Evolutionary conservation across 2,888 invertebrate species (phyloP), one percentile per base, ranked within the genome.

Genomic region (Hemistola chrysoprasaria): DNA sequence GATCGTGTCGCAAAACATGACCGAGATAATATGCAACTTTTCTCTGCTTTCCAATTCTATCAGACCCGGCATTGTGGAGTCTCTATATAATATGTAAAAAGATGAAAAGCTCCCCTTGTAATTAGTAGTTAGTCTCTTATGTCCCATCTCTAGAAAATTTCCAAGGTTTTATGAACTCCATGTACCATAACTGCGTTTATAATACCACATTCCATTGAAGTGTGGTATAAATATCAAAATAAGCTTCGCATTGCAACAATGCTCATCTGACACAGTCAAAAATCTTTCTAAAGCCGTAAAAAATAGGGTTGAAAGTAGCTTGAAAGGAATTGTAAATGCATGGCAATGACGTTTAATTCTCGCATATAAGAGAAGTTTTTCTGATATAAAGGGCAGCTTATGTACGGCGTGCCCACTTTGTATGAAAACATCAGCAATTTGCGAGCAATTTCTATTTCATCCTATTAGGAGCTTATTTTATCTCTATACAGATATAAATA

Each of bases 311-410:
- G 30, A 47, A 22, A 38, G 21, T 40, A 1, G 8, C n/a, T 7
- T 22, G 32, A 53, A 56, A 54, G 54, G 50, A 46, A 60, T 57
- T 55, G 43, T 49, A 38, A 44, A 47, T 40, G 30, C 54, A 63
- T 45, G 46, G 38, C 41, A 46, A 54, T 52, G 56, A 60, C 61
- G 60, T 66, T 70, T 68, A 72, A 73, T 71, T 71, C 62, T 51
- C 53, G 60, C 65, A 65, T 70, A 66, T 65, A 55, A 59, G 58
- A 56, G 59, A 53, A 61, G 64, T 68, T 69, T 67, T 61, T 63
- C 50, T 47, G 38, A 61, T 50, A 52, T 54, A 55, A 62, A 56
- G 61, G 54, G 56, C 47, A 53, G 59, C 59, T 68, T 75, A 70
- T 71, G 52, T 56, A 43, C 48, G 48, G 50, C 56, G 66, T 59